Base-by-base conservation (phyloP, 2,113 vertebrate species). In the Coracopsis vasa region DNA sequence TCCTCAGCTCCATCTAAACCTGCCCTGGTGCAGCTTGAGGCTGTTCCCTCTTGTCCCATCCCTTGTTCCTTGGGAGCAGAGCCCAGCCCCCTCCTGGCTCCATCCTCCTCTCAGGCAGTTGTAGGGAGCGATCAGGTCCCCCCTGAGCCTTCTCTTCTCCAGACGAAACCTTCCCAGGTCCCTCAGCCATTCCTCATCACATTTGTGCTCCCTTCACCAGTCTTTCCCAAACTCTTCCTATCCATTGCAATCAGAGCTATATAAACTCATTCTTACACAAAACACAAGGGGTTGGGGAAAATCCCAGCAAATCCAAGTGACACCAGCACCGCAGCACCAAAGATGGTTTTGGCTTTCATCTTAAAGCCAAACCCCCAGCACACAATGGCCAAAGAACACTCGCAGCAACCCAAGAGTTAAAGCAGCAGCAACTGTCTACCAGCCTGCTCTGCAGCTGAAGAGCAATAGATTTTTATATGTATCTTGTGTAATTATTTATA, bases 321-420 rank as follows among this genome's bases (percentile, higher is more conserved):
- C 21, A 64, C 7, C 20, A 82, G n/a, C 37, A 47, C 27, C 2
- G 0, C 1, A 24, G 9, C 45, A 78, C 17, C 31, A 6, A 17
- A 42, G 20, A 33, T 0, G 5, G 13, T 4, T 86, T 31, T 10
- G 16, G 2, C 8, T 11, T 18, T 42, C 27, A 3, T 4, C 37
- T 58, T 35, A 31, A 37, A 88, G 53, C 7, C 45, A 53, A 62
- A 44, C 2, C 33, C 4, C 2, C 7, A 4, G n/a, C 13, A 35
- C 4, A 1, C 3, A 1, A 21, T 0, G 1, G 17, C 10, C 51
- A 45, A 58, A 6, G 2, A 64, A 39, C 0, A 3, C 10, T 35
- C 7, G 4, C 7, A 24, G 44, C 1, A 6, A 10, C n/a, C 80
- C 35, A 85, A 0, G 72, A 69, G 87, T 79, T 92, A 79, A 87